Evolutionary conservation across 2,888 invertebrate species (phyloP).

Genomic region (Lasiommata megera): DNA sequence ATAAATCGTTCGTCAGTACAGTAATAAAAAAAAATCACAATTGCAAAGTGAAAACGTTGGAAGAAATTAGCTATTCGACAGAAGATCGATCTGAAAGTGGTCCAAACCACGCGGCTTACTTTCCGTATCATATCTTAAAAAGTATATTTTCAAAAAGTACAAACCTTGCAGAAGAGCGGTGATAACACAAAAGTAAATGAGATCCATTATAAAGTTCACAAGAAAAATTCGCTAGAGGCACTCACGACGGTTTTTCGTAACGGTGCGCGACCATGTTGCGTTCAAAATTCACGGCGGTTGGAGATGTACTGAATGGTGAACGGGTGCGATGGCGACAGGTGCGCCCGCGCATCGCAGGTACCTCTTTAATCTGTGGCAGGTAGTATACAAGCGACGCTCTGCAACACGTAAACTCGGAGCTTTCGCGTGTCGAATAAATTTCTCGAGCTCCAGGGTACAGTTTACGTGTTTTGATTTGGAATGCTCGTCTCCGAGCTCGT

Average conservation of each 20-base stretch:
- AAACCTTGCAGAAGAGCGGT: constrained; percentile 54
- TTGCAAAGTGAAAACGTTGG: constrained; percentile 30
- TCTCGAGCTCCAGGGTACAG: constrained; percentile 49
- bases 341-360: constrained; percentile 35
- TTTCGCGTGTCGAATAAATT: constrained; percentile 69
- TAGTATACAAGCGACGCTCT: constrained; percentile 34
- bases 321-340: constrained; percentile 45
- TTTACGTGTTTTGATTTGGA: constrained; percentile 38
- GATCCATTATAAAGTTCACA: constrained; percentile 65
- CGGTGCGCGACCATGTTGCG: constrained; percentile 56
- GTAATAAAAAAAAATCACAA: too few species aligned
- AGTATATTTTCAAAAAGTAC: neutral
- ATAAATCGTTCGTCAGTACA: too few species aligned
- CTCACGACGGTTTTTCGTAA: constrained; percentile 54
- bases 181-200: constrained; percentile 50
- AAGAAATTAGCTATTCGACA: constrained; percentile 30
- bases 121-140: neutral
- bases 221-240: constrained; percentile 48
- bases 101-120: constrained; percentile 33
- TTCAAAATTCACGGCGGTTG: constrained; percentile 41
- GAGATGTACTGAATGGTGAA: constrained; percentile 46
- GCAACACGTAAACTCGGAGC: constrained; percentile 40
- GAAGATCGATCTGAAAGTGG: constrained; percentile 43
- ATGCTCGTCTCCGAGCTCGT: constrained; percentile 26
- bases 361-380: neutral